Base-by-base conservation (phyloP, 1,140 invertebrate species). In the Mya arenaria region DNA sequence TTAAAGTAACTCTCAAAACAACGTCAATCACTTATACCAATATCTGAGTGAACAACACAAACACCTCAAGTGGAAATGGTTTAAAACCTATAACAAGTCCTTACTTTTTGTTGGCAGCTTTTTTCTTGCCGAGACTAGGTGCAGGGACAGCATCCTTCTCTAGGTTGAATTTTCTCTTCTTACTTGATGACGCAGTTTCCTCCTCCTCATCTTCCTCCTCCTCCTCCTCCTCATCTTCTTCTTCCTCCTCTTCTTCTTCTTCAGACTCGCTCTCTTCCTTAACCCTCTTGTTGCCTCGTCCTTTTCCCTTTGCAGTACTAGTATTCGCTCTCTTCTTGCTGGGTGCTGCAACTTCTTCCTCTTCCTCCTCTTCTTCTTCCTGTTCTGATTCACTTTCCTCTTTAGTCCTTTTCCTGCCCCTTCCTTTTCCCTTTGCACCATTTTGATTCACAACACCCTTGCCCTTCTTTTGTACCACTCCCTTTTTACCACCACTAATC, bases 381-480 rank as follows among this genome's bases (percentile, higher is more conserved):
- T 78, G 32, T 32, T 65, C 73, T 36, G 62, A 65, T 52, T 75
- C 71, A 56, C 62, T 74, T 44, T 65, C 69, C 62, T 10, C 32
- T 15, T 32, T 63, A 36, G 73, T 66, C 37, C 52, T 83, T 77
- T 77, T 83, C 39, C 52, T 44, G 30, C 56, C 72, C 39, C 63
- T 75, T 19, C 28, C 39, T 48, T 39, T 34, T 32, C 63, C 63
- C 32, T 30, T 32, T 63, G 52, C 72, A 28, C 72, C 72, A 44
- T n/a, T n/a, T n/a, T n/a, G n/a, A 44, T 78, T 78, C 58, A 78
- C 41, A 66, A 78, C 74, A 37, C 74, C 74, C 48, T 78, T 78
- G 17, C 73, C 73, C 30, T 63, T 75, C 36, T 78, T 78, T n/a
- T 78, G 74, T 36, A 30, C 30, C 36, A 30, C n/a, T 25, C 52